phyloP scores from a whole-genome alignment of 1,140 invertebrate genomes.

The Agraylea sexmaculata region DNA sequence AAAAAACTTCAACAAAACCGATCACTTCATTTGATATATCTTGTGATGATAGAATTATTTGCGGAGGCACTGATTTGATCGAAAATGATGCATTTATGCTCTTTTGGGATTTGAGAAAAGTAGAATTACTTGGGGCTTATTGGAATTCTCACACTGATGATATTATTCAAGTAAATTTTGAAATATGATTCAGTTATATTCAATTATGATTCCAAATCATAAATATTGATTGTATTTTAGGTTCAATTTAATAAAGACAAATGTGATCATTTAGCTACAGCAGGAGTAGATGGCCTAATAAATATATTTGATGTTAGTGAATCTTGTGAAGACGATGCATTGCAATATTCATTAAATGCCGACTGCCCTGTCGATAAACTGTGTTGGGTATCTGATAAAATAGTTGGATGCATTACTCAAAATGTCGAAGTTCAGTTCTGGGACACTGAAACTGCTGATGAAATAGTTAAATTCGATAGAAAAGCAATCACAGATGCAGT shows the following conservation, averaged over 20 bases:
- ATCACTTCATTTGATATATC: constrained; percentile 67
- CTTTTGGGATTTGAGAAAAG: constrained; percentile 69
- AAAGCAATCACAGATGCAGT: constrained; percentile 39
- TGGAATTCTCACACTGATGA: constrained; percentile 79
- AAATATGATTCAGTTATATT: constrained; percentile 4
- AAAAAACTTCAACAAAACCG: constrained; percentile 13
- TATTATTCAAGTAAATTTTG: constrained; percentile 53
- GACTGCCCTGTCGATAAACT: constrained; percentile 65
- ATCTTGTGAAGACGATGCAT: constrained; percentile 66
- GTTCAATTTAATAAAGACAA: constrained; percentile 67
- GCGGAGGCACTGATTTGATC: constrained; percentile 62
- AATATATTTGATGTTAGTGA: constrained; percentile 75
- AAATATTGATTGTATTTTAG: constrained; percentile 25
- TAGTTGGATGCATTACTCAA: constrained; percentile 55
- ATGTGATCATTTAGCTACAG: constrained; percentile 55
- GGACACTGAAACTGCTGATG: constrained; percentile 48
- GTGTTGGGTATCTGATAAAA: constrained; percentile 40
- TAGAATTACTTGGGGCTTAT: constrained; percentile 65
- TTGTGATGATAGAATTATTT: constrained; percentile 55
- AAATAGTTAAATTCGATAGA: constrained; percentile 43
- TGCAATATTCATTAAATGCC: constrained; percentile 69
- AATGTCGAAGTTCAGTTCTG: constrained; percentile 61
- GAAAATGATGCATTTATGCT: constrained; percentile 62
- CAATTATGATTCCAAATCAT: not conserved
- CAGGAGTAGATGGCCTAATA: constrained; percentile 73